Conservation (phyloP, 1,140 invertebrate genomes). For the Pteromalus puparum region DNA sequence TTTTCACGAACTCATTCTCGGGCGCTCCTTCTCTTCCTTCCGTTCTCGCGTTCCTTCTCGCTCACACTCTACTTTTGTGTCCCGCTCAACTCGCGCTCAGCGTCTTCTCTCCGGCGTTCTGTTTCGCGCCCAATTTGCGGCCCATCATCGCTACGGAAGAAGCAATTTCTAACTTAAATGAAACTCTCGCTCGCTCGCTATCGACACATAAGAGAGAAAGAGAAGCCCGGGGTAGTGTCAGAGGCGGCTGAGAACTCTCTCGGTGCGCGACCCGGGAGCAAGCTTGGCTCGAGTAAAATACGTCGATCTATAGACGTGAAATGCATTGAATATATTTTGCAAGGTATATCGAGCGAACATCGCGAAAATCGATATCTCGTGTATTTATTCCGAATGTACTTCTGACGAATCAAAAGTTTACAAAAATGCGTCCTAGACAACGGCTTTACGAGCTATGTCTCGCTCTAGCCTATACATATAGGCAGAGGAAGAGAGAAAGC, state of each 20-base stretch:
- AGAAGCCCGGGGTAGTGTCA: neutral
- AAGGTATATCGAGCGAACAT: neutral
- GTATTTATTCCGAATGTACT: too few species aligned
- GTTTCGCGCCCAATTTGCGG: slow-evolving; percentile 75
- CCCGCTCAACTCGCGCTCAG: slow-evolving; percentile 32
- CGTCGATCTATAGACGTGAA: neutral
- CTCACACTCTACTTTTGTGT: slow-evolving; percentile 40
- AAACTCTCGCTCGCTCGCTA: slow-evolving; percentile 68
- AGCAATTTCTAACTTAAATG: slow-evolving; percentile 77
- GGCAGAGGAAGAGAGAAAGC: neutral
- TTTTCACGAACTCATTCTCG: slow-evolving; percentile 57
- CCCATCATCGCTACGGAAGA: slow-evolving; percentile 75
- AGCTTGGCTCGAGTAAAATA: neutral
- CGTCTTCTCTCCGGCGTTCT: slow-evolving; percentile 59
- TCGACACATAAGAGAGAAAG: slow-evolving; percentile 41
- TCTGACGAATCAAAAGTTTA: too few species aligned
- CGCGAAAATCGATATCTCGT: too few species aligned
- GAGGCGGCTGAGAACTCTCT: neutral
- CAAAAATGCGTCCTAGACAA: neutral
- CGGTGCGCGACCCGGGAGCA: neutral
- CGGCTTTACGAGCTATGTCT: too few species aligned
- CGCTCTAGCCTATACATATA: too few species aligned
- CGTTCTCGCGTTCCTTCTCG: slow-evolving; percentile 36
- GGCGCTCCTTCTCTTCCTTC: slow-evolving; percentile 52
- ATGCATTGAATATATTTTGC: slow-evolving; percentile 16